Percentiles rank a stretch among this genome's conserved stretches.
These are phyloP conservation scores for Parotocinclus haroldoi DNA, from an alignment of 2,797 vertebrate genomes.

Conservation along the genomic window DNA sequence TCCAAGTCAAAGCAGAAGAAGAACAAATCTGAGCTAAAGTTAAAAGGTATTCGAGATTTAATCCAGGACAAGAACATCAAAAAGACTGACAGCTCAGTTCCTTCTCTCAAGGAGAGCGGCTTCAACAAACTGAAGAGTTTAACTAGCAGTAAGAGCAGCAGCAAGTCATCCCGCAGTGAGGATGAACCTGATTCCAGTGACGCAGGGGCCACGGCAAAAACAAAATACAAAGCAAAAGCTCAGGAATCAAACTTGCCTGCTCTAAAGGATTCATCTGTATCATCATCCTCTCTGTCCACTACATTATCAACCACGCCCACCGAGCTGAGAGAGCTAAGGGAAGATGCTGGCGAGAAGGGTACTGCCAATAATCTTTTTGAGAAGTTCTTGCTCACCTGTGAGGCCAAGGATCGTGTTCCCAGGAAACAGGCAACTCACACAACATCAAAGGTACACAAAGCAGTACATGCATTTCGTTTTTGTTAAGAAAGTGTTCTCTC, in stretches of 20 bases:
- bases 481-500: too few relatives aligned
- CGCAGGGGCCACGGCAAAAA: constrained; percentile 68
- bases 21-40: constrained; percentile 66
- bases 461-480: too few relatives aligned
- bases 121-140: constrained; percentile 72
- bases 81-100: constrained; percentile 47
- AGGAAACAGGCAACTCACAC: constrained; percentile 58
- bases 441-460: constrained; percentile 65
- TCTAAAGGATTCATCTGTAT: constrained; percentile 56
- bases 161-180: constrained; percentile 66
- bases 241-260: constrained; percentile 47
- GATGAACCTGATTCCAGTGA: constrained; percentile 72
- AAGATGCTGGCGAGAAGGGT: constrained; percentile 65
- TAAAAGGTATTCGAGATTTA: constrained; percentile 68
- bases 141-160: constrained; percentile 54
- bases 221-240: constrained; percentile 54
- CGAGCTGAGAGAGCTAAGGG: constrained; percentile 58
- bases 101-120: constrained; percentile 58
- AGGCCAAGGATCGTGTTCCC: constrained; percentile 72
- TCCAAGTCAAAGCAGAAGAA: constrained; percentile 77
- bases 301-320: constrained; percentile 37
- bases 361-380: constrained; percentile 70
- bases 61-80: constrained; percentile 66
- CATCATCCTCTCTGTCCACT: constrained; percentile 49
- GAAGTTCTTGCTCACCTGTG: constrained; percentile 74